Base-by-base conservation (phyloP, 2,797 vertebrate species). In the Yasuhikotakia modesta region DNA sequence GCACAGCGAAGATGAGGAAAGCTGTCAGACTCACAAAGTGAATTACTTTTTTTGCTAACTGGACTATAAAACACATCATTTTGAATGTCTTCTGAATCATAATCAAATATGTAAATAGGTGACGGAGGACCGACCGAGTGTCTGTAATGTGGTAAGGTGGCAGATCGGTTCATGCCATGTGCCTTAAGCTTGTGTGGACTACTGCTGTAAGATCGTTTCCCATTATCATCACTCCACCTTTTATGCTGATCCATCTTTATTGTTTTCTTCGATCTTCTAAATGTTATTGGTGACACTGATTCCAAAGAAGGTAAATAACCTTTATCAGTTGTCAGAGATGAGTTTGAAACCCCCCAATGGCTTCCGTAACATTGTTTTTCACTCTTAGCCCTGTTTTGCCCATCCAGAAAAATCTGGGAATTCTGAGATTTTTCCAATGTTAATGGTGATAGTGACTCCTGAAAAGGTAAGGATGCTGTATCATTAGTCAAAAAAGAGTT, bases 21-120 rank as follows among this genome's bases (percentile, higher is more conserved):
- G 24, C 90, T 88, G 45, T 81, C 85, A 1, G 78, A 79, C 53
- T 91, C 89, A 67, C 83, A 85, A 0, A 86, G 82, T 6, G 86
- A 91, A 3, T 79, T 58, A 0, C 84, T 78, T 39, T 91, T 89
- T 61, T 73, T 88, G 58, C 81, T 87, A 43, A 79, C 82, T 17
- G 86, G 88, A 73, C 88, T 93, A 80, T 88, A 90, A 81, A 94
- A 93, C 50, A 93, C 91, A 17, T 93, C 92, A 0, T 71, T 79
- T 2, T 92, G 89, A 27, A 80, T 60, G 48, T 75, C 80, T 8
- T 92, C 89, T 0, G 85, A 86, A 55, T 90, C 83, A 35, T 87
- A 89, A 11, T 88, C 70, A n/a, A 91, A 89, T 0, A 87, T 86
- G 52, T 87, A 90, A 83, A 88, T 90, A 0, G 89, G 88, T 14